Evolutionary conservation across 2,888 invertebrate genomes (phyloP).

Genomic region (Agrotis segetum): DNA sequence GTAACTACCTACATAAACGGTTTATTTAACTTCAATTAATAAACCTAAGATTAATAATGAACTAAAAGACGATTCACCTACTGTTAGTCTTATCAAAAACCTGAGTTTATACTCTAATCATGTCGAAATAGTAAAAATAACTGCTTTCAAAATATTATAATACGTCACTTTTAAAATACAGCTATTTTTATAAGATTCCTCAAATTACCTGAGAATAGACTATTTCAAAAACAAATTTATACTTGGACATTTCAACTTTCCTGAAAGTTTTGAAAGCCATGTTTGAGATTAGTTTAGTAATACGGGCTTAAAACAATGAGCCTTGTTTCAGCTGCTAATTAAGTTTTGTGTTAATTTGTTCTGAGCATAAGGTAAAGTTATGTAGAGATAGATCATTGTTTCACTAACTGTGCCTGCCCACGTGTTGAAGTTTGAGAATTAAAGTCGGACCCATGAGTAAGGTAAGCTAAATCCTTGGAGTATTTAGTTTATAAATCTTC

Average conservation of each 20-base stretch:
- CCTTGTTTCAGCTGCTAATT: constrained; percentile 43
- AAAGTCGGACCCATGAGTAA: background rate
- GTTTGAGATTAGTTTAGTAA: constrained; percentile 27
- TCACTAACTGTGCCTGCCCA: background rate
- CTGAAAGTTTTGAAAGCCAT: background rate
- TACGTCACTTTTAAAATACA: too few species aligned
- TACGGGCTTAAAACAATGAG: constrained; percentile 19
- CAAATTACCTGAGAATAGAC: background rate
- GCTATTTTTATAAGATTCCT: background rate
- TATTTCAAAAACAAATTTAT: background rate
- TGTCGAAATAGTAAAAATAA: too few species aligned
- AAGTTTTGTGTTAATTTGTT: constrained; percentile 43
- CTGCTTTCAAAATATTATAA: too few species aligned
- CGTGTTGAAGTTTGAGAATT: constrained; percentile 11
- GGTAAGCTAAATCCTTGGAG: background rate
- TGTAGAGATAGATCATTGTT: constrained; percentile 36
- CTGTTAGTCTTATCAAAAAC: background rate
- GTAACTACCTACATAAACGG: background rate
- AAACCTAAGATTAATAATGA: background rate
- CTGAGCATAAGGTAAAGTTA: constrained; percentile 25
- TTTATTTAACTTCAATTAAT: background rate
- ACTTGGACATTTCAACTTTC: background rate
- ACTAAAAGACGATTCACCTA: background rate
- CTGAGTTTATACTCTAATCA: too few species aligned
- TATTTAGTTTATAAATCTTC: background rate